Evolutionary conservation across 2,797 vertebrate genomes (phyloP).

Genomic region (Phaenicophaeus curvirostris): DNA sequence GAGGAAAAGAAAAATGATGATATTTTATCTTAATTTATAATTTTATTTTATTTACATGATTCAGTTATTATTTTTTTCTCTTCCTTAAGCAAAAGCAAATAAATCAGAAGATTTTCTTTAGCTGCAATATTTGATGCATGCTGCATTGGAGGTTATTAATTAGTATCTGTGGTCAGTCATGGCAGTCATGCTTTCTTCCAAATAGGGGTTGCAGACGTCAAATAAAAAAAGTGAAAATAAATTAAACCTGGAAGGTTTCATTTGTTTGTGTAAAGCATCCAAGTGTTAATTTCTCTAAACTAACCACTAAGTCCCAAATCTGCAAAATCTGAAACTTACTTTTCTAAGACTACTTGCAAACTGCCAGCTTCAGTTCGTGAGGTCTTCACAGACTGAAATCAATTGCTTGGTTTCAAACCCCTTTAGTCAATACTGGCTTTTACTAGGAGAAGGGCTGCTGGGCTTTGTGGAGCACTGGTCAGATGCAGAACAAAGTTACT

Average conservation of each 20-base stretch:
- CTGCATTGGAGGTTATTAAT: neutral
- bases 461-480: neutral
- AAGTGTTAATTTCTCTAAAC: neutral
- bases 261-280: neutral
- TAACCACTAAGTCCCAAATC: neutral
- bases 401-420: conserved; percentile 11
- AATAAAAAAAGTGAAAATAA: neutral
- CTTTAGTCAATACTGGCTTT: conserved; percentile 10
- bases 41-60: conserved; percentile 44
- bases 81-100: conserved; percentile 6
- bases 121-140: neutral
- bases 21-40: conserved; percentile 62
- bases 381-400: conserved; percentile 6
- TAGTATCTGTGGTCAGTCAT: neutral
- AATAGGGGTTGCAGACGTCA: neutral
- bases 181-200: neutral
- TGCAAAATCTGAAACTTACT: neutral
- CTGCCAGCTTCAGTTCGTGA: neutral
- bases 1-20: conserved; percentile 48
- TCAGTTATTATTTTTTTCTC: neutral
- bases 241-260: neutral
- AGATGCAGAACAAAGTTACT: neutral
- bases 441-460: neutral
- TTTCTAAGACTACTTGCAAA: neutral
- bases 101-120: neutral